Evolutionary conservation across 2,888 invertebrate species (phyloP).

Genomic region (Zaprionus lineosus): DNA sequence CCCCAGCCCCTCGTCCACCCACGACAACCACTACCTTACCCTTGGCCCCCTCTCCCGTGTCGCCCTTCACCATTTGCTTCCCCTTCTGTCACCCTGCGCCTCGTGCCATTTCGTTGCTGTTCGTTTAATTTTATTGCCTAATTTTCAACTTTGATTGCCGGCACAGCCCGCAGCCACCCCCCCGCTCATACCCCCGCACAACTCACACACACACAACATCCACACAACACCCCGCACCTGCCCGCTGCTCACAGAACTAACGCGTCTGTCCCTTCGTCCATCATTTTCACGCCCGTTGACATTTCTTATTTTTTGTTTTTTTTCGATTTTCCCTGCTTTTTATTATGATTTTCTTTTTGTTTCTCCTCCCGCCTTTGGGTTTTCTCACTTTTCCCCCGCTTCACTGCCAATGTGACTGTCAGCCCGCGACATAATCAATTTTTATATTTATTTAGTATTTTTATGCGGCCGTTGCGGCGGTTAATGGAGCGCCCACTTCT

Average conservation of each 20-base stretch:
- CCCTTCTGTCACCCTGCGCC: conserved; percentile 4
- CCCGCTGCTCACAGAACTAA: too few relatives aligned
- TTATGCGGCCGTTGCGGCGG: conserved; percentile 34
- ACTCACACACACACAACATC: too few relatives aligned
- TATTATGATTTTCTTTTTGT: conserved; percentile 20
- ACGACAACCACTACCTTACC: too few relatives aligned
- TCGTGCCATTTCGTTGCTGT: conserved; percentile 61
- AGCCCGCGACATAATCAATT: conserved; percentile 63
- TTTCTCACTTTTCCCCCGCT: conserved; percentile 27
- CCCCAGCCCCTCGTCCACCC: background rate
- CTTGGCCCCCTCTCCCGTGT: background rate
- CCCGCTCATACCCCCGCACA: background rate
- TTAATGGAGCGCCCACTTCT: conserved; percentile 47
- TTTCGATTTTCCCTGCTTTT: conserved; percentile 3
- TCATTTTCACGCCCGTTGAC: conserved; percentile 72
- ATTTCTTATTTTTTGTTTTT: conserved; percentile 44
- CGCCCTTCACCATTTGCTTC: background rate
- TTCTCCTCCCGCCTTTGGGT: conserved; percentile 12
- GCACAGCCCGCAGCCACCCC: conserved; percentile 31
- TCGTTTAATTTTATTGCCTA: conserved; percentile 78
- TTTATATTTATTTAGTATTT: conserved; percentile 70
- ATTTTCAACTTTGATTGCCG: conserved; percentile 76
- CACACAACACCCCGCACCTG: background rate
- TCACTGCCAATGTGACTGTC: conserved; percentile 59
- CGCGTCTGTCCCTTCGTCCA: background rate